Base-by-base conservation (phyloP, 2,797 vertebrate genomes). In the Linurgus olivaceus region DNA sequence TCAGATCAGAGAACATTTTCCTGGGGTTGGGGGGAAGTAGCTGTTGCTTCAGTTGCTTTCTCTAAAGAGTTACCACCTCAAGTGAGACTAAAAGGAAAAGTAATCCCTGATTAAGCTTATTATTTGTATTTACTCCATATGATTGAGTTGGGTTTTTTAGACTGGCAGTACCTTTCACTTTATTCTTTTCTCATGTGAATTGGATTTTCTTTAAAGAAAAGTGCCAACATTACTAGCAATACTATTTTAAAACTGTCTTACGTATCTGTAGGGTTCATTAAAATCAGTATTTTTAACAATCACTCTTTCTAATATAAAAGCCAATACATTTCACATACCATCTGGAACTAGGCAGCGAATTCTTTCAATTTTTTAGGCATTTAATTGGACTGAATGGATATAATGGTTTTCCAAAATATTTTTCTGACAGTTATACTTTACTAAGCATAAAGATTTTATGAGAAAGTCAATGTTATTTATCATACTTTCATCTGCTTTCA, bases 301-400 rank as follows among this genome's bases (percentile, higher is more conserved):
- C 74, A 76, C 40, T 90, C 58, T 86, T 96, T 90, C 77, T 73
- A 59, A 80, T 88, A 85, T 71, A 86, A 63, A 90, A 72, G 68
- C 47, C 76, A 88, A 66, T 61, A 76, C 12, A 71, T 94, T 93
- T 95, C 71, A 59, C 40, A 55, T n/a, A 16, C 28, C 55, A 40
- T 79, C 40, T 77, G 83, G 50, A 91, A 65, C 73, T 73, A 66
- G 73, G 57, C 63, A 97, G 70, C 29, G 74, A 78, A 45, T 13
- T 71, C 40, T 94, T 54, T 90, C 37, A 62, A 35, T 59, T 62
- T 65, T 81, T 73, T 76, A 67, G 59, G 61, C 59, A 44, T 89
- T 78, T 94, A 94, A 90, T 96, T 94, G 93, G 90, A 70, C 26
- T 44, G 76, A 87, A 70, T 82, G 55, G 44, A 76, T 94, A 83